Conservation (phyloP, 92 coral and sea anemone genomes). For the Paramuricea clavata region DNA sequence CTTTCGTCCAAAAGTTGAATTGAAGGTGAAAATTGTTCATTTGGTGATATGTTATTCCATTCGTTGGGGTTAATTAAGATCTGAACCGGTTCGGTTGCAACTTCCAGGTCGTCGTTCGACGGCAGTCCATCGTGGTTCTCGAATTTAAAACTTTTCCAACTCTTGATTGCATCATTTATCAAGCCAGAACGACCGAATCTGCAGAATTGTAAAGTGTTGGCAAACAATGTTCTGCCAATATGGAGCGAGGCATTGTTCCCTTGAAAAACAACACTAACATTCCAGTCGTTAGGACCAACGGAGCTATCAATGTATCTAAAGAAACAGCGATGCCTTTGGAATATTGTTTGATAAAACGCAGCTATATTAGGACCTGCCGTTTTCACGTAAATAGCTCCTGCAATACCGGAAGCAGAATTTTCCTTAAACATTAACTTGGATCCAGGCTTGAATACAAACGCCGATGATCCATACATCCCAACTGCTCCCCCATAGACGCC, state of each 20-base stretch:
- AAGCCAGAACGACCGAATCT: conserved; percentile 70
- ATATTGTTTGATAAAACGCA: conserved; percentile 57
- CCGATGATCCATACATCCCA: conserved; percentile 74
- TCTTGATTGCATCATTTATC: conserved; percentile 71
- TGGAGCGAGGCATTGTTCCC: conserved; percentile 57
- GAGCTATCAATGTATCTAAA: conserved; percentile 60
- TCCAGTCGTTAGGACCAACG: conserved; percentile 65
- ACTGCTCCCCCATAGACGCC: conserved; percentile 77
- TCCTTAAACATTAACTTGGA: conserved; percentile 58
- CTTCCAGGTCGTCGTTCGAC: conserved; percentile 54
- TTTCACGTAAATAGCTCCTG: conserved; percentile 69
- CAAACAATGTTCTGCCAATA: conserved; percentile 79
- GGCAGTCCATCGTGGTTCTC: conserved; percentile 26
- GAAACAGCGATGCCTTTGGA: conserved; percentile 57
- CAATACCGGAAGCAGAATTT: conserved; percentile 58
- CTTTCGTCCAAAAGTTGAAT: conserved; percentile 83
- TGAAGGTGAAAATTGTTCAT: conserved; percentile 73
- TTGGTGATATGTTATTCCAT: conserved; percentile 81
- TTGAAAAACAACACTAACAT: conserved; percentile 60
- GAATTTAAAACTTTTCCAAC: conserved; percentile 72
- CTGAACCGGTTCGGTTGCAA: conserved; percentile 83
- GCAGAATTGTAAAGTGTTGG: conserved; percentile 86
- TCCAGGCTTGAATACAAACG: conserved; percentile 60
- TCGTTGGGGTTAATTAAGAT: conserved; percentile 66
- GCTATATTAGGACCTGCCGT: conserved; percentile 72